These are phyloP conservation scores for Poeciliopsis turneri DNA, from an alignment of 2,797 vertebrate genomes.

Conservation along the genomic window DNA sequence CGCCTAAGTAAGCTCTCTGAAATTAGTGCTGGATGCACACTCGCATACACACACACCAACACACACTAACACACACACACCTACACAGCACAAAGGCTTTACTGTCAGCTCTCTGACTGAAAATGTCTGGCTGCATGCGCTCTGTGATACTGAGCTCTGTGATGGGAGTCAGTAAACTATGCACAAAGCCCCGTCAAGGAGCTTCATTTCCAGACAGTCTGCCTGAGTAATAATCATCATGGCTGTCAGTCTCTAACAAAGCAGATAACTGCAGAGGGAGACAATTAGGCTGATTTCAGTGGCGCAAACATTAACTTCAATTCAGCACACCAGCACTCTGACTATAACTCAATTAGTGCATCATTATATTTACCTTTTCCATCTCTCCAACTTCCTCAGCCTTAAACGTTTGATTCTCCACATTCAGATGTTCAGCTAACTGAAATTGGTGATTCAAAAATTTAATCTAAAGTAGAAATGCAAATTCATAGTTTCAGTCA, in stretches of 20 bases:
- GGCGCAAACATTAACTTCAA: conserved; percentile 3
- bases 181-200: conserved; percentile 33
- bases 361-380: background rate
- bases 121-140: conserved; percentile 32
- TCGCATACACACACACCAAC: conserved; percentile 8
- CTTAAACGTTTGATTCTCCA: background rate
- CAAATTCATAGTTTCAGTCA: background rate
- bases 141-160: conserved; percentile 51
- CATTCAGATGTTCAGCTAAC: conserved; percentile 1
- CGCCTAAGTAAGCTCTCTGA: conserved; percentile 57
- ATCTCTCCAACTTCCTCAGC: background rate
- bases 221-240: conserved; percentile 49
- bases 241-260: conserved; percentile 45
- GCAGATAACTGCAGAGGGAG: conserved; percentile 30
- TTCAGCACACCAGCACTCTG: conserved; percentile 6
- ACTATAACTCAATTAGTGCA: conserved; percentile 5
- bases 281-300: conserved; percentile 25
- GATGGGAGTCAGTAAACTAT: conserved; percentile 62
- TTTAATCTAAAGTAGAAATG: background rate
- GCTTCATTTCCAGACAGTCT: conserved; percentile 35
- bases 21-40: conserved; percentile 49
- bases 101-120: conserved; percentile 39
- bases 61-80: conserved; percentile 39
- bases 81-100: conserved; percentile 34
- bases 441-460: background rate